A percentile compares a stretch with the other conserved stretches of the same genome.
Evolutionary conservation across 2,113 vertebrate species (phyloP).

Genomic region (Lepus timidus): DNA sequence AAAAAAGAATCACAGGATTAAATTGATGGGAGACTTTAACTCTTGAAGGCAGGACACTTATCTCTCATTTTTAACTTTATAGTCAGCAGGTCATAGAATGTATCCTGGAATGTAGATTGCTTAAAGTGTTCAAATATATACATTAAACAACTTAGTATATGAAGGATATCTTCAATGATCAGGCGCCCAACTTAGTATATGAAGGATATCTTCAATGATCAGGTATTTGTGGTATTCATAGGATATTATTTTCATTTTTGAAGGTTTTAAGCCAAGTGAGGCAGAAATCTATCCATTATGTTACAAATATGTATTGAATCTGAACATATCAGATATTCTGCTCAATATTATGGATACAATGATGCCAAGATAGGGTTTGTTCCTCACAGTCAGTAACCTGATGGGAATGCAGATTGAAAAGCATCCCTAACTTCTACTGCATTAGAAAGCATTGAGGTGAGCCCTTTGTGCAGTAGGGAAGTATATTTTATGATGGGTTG

Average conservation of each 20-base stretch:
- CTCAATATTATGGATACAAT: background rate
- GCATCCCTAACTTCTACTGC: background rate
- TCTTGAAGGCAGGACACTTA: background rate
- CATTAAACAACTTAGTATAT: background rate
- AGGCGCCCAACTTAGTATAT: background rate
- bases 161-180: background rate
- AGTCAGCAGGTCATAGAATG: background rate
- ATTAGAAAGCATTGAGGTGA: background rate
- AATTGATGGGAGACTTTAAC: background rate
- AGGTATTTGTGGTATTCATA: background rate
- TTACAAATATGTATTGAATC: background rate
- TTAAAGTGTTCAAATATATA: background rate
- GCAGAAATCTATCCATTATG: background rate
- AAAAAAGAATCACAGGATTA: no score
- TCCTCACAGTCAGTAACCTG: background rate
- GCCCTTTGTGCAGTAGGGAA: background rate
- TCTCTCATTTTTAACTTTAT: background rate
- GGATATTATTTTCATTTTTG: background rate
- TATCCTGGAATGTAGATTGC: background rate
- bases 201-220: background rate
- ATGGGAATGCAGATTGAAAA: background rate
- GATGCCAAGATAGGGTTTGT: background rate
- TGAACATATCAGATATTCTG: background rate
- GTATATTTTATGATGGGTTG: background rate
- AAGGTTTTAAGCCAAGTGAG: background rate